Base-by-base conservation (phyloP, 2,797 vertebrate genomes). In the Catostomus latipinnis region DNA sequence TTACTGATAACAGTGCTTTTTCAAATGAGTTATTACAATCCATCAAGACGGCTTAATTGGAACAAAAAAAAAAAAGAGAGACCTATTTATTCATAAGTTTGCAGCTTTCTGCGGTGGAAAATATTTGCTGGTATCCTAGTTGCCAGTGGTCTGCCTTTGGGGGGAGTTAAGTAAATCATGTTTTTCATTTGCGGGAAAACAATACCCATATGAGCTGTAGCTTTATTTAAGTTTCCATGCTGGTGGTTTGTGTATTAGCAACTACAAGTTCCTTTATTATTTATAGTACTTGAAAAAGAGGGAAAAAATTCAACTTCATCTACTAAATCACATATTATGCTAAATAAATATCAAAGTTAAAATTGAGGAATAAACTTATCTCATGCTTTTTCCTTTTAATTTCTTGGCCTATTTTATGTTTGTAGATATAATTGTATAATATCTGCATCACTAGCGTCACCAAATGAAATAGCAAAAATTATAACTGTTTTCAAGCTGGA, bases 1-100 rank as follows among this genome's bases (percentile, higher is more conserved):
- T 43, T 16, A 54, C 76, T 53, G 82, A 88, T 88, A 76, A 84
- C 83, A 14, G 65, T 58, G 62, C 10, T 43, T 82, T 13, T 9
- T 69, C 58, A 75, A 81, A 69, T 82, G 57, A 58, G 76, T 71
- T 60, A 1, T n/a, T 0, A 1, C 48, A 69, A 73, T 86, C 84
- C 83, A 84, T 73, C 71, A 56, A 66, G 82, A 78, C 62, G 48
- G 72, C 5, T 45, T 16, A 50, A 66, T 67, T 22, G 65, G 18
- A 0, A 14, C 6, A 71, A 65, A 45, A 57, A 34, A 22, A 22
- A 34, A 34, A 34, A 4, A 34, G 34, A 34, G 34, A 56, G 18
- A 65, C 45, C 49, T 56, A 67, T 53, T 78, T 34, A 34, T 34
- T 34, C 34, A 3, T 77, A 61, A 58, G 68, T 76, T 73, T 74